phyloP scores from a whole-genome alignment of 2,113 vertebrate genomes.

The Amphiprion percula region DNA sequence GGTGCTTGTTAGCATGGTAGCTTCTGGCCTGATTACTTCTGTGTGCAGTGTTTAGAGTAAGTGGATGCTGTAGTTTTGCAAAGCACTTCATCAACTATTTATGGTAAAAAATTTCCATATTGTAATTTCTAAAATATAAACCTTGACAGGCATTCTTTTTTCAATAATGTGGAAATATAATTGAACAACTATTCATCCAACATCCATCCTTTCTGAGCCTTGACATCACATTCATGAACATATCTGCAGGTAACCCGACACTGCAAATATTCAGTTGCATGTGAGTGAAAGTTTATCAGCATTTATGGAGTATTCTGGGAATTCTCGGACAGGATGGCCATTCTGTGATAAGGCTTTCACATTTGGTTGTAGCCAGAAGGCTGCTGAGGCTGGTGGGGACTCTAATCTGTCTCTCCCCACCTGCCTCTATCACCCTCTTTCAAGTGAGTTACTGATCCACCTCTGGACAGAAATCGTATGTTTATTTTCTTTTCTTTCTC shows the following conservation, averaged over 20 bases:
- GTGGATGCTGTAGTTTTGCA: too few species aligned
- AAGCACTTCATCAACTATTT: too few species aligned
- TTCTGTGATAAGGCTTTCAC: slow-evolving; percentile 76
- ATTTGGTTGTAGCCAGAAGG: slow-evolving; percentile 76
- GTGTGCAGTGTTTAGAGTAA: too few species aligned
- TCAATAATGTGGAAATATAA: neutral
- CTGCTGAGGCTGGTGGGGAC: slow-evolving; percentile 61
- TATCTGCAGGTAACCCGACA: slow-evolving; percentile 35
- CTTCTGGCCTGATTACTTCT: too few species aligned
- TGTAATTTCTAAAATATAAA: neutral
- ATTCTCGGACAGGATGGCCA: slow-evolving; percentile 68
- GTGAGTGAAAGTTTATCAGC: slow-evolving; percentile 62
- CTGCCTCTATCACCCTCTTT: slow-evolving; percentile 70
- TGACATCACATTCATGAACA: slow-evolving; percentile 39
- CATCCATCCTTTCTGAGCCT: slow-evolving; percentile 6
- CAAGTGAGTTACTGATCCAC: slow-evolving; percentile 84
- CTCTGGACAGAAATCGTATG: slow-evolving; percentile 80
- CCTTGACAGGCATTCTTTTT: neutral
- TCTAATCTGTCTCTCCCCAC: slow-evolving; percentile 71
- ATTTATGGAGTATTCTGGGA: slow-evolving; percentile 58
- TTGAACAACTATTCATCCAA: slow-evolving; percentile 4
- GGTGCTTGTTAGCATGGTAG: too few species aligned
- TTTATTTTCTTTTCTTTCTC: slow-evolving; percentile 81
- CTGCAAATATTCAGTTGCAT: slow-evolving; percentile 33
- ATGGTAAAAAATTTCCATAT: too few species aligned